phyloP scores from a whole-genome alignment of 2,113 vertebrate species.

The Paramisgurnus dabryanus region DNA sequence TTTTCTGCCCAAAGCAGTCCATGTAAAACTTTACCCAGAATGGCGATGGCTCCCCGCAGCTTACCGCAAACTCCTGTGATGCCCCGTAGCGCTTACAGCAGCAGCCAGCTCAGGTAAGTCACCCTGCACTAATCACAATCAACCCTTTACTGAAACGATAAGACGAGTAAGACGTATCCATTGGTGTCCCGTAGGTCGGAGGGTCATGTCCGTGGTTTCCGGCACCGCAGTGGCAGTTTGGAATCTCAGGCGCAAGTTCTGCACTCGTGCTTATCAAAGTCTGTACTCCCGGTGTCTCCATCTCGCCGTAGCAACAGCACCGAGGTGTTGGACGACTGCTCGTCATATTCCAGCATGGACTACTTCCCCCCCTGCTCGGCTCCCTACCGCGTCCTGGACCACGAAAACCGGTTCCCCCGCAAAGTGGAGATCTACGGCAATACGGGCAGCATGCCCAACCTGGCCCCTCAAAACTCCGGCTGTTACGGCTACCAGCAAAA shows the following conservation, averaged over 20 bases:
- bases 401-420: conserved; percentile 80
- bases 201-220: conserved; percentile 77
- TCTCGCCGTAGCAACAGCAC: conserved; percentile 89
- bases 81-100: conserved; percentile 93
- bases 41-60: conserved; percentile 81
- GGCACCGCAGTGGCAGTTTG: conserved; percentile 90
- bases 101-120: conserved; percentile 88
- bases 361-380: conserved; percentile 70
- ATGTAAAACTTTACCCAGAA: conserved; percentile 84
- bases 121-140: background rate
- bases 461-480: conserved; percentile 81
- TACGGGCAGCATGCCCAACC: conserved; percentile 95
- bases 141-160: background rate
- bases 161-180: background rate
- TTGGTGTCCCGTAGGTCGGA: conserved; percentile 75
- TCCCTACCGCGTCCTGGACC: conserved; percentile 79
- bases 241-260: conserved; percentile 85
- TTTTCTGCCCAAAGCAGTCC: conserved; percentile 89
- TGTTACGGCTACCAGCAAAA: conserved; percentile 75
- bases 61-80: conserved; percentile 88
- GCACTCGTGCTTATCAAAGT: conserved; percentile 72
- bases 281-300: conserved; percentile 82
- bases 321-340: conserved; percentile 88
- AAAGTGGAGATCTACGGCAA: conserved; percentile 82
- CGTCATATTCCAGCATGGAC: conserved; percentile 90